A percentile compares a stretch with the other conserved stretches of the same genome.
Conservation (phyloP, 2,797 vertebrate species). For the Eleutherodactylus coqui region DNA sequence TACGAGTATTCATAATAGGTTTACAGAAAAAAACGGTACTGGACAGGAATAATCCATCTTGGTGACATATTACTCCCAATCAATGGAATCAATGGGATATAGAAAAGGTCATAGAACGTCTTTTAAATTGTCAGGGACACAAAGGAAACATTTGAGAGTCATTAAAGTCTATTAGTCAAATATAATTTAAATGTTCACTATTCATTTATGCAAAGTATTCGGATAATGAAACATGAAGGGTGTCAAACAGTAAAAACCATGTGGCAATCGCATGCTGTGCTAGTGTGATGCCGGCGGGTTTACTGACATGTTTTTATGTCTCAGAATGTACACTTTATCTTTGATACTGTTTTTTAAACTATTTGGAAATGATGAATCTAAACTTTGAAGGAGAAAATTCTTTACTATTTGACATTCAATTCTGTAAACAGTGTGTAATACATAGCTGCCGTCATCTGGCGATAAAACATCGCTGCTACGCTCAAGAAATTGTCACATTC, state of each 20-base stretch:
- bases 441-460: not conserved
- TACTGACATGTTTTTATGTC: not conserved
- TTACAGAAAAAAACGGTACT: too few species aligned
- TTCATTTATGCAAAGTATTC: not conserved
- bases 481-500: not conserved
- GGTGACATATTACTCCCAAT: too few species aligned
- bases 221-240: not conserved
- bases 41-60: too few species aligned
- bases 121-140: not conserved
- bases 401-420: constrained; percentile 7
- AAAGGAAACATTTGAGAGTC: not conserved
- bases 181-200: not conserved
- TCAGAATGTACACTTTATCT: not conserved
- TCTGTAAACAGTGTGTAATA: not conserved
- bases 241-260: not conserved
- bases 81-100: too few species aligned
- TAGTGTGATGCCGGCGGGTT: not conserved
- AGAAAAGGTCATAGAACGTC: not conserved
- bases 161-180: not conserved
- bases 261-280: not conserved
- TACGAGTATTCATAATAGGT: too few species aligned
- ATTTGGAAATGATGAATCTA: constrained; percentile 10
- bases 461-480: not conserved
- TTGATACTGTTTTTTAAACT: not conserved
- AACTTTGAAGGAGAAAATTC: not conserved